Percentiles rank a stretch among this genome's conserved stretches.
Evolutionary conservation across 2,888 invertebrate genomes (phyloP).

Genomic region (Acanthosoma haemorrhoidale): DNA sequence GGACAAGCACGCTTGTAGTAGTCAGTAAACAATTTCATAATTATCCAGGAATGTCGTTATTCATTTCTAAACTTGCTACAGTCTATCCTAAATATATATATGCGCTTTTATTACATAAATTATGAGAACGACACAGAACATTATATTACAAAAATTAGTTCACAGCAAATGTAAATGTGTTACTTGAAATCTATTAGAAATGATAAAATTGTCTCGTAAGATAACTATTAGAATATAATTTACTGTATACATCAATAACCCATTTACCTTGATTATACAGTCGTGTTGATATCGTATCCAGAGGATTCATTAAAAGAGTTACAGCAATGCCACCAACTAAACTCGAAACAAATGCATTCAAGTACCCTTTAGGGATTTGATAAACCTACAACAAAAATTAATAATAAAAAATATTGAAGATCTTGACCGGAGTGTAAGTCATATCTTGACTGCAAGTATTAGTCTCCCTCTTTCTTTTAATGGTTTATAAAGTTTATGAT

Average conservation of each 20-base stretch:
- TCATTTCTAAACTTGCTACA: neutral
- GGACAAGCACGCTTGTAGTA: neutral
- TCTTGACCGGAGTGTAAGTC: no score
- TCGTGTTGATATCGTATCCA: slow-evolving; percentile 45
- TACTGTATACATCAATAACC: neutral
- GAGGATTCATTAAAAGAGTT: slow-evolving; percentile 75
- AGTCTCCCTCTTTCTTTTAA: no score
- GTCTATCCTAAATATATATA: neutral
- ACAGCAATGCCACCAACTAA: slow-evolving; percentile 72
- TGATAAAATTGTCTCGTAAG: neutral
- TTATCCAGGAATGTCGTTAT: neutral
- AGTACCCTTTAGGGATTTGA: slow-evolving; percentile 50
- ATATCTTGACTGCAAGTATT: no score
- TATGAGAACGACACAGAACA: neutral
- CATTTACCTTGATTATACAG: slow-evolving; percentile 36
- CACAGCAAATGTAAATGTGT: neutral
- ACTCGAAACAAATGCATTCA: slow-evolving; percentile 67
- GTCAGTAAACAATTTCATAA: neutral
- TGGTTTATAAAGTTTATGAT: no score
- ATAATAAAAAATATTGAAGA: no score
- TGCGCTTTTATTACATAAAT: neutral
- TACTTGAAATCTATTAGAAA: neutral
- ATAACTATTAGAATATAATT: neutral
- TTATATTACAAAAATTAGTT: neutral
- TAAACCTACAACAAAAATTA: slow-evolving; percentile 27